Evolutionary conservation across 2,113 vertebrate genomes (phyloP).

Genomic region (Chascanopsetta lugubris): DNA sequence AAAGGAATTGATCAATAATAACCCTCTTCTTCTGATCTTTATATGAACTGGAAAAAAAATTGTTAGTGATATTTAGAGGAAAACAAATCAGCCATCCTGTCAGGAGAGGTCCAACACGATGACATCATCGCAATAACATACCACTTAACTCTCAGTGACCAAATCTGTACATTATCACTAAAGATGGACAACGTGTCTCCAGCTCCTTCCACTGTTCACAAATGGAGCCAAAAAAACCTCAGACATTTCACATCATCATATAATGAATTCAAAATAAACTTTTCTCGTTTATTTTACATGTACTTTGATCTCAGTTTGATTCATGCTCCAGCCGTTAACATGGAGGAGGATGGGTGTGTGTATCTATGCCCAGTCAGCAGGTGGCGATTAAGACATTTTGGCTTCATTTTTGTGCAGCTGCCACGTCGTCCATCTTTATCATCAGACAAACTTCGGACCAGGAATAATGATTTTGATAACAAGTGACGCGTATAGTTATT

Average conservation of each 20-base stretch:
- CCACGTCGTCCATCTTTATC: neutral
- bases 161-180: neutral
- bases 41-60: neutral
- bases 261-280: no score
- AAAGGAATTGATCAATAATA: neutral
- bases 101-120: neutral
- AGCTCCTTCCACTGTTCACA: neutral
- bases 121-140: constrained; percentile 27
- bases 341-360: no score
- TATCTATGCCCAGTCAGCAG: no score
- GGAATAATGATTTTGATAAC: neutral
- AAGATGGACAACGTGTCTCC: neutral
- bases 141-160: neutral
- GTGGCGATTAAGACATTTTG: neutral
- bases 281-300: no score
- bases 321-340: no score
- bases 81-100: neutral
- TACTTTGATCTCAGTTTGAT: no score
- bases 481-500: neutral
- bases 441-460: neutral
- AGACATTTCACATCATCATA: no score
- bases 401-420: no score
- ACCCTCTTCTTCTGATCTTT: neutral
- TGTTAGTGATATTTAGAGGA: neutral
- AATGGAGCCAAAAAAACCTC: no score